phyloP scores from a whole-genome alignment of 1,140 invertebrate species.

The Lamellibrachia luymesi region DNA sequence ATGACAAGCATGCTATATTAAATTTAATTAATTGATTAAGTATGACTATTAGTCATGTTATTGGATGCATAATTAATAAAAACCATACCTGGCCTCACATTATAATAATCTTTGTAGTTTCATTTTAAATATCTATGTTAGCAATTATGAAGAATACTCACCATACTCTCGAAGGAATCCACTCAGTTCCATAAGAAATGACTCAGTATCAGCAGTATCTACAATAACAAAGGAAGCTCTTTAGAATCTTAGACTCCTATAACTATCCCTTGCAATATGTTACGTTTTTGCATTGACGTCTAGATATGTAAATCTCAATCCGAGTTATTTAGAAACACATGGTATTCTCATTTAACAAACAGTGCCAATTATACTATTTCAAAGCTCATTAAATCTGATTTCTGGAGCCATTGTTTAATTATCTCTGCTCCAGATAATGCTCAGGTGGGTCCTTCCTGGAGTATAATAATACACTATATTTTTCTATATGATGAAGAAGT shows the following conservation, averaged over 20 bases:
- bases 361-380: too few relatives aligned
- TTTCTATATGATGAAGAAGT: too few relatives aligned
- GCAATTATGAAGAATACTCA: constrained; percentile 38
- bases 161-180: constrained; percentile 83
- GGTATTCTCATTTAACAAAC: too few relatives aligned
- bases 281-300: neutral
- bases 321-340: neutral
- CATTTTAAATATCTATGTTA: neutral
- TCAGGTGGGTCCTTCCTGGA: too few relatives aligned
- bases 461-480: too few relatives aligned
- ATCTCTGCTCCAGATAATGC: too few relatives aligned
- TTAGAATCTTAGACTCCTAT: neutral
- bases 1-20: neutral
- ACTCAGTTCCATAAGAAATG: constrained; percentile 82
- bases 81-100: neutral
- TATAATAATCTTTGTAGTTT: neutral
- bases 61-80: neutral
- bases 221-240: neutral
- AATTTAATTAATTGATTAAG: neutral
- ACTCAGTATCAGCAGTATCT: constrained; percentile 69
- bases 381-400: too few relatives aligned
- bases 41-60: neutral
- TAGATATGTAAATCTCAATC: neutral
- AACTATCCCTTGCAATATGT: neutral
- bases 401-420: too few relatives aligned